These are phyloP conservation scores for Phaetusa simplex DNA, from an alignment of 2,113 vertebrate genomes.

Conservation along the genomic window DNA sequence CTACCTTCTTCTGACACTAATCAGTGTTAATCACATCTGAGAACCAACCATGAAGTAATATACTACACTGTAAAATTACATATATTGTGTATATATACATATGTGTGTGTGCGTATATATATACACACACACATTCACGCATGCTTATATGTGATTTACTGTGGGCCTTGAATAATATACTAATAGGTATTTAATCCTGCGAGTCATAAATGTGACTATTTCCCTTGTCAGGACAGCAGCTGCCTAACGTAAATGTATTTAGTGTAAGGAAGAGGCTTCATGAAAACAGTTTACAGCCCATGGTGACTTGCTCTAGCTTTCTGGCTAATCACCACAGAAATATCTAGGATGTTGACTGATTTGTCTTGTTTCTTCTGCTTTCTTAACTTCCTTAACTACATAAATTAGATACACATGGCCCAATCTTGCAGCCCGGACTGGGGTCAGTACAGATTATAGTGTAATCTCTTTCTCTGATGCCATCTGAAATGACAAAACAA, in stretches of 20 bases:
- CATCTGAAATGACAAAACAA: background rate
- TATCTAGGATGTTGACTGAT: background rate
- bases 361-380: slow-evolving; percentile 4
- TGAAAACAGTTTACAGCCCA: background rate
- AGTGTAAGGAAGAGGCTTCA: background rate
- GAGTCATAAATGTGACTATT: background rate
- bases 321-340: background rate
- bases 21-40: background rate
- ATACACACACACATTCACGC: accelerated
- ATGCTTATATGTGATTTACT: background rate
- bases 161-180: background rate
- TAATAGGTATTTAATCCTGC: background rate
- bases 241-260: background rate
- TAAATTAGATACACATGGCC: background rate
- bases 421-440: background rate
- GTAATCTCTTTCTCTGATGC: background rate
- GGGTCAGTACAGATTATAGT: background rate
- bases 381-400: background rate
- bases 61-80: background rate
- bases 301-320: background rate
- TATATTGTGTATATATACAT: background rate
- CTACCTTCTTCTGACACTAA: background rate
- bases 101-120: background rate
- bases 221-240: background rate
- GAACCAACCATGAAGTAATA: background rate